These are phyloP conservation scores for Rhagoletis zephyria DNA, from an alignment of 1,140 invertebrate species.

Conservation along the genomic window DNA sequence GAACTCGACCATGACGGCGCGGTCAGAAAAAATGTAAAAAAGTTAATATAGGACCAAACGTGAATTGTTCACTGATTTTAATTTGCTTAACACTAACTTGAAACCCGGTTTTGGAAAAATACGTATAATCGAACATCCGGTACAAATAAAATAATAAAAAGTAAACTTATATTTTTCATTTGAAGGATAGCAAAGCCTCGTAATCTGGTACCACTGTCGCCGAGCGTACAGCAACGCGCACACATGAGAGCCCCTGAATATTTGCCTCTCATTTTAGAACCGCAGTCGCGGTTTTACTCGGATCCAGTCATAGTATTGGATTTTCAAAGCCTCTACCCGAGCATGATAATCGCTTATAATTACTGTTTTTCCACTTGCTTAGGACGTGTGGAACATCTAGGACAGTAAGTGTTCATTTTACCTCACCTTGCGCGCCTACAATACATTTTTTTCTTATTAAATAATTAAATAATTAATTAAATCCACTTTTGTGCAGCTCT, in stretches of 20 bases:
- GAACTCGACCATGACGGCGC: too few species aligned
- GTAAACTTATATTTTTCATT: neutral
- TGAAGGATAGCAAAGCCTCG: conserved; percentile 86
- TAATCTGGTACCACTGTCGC: conserved; percentile 90
- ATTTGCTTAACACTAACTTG: too few species aligned
- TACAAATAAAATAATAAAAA: too few species aligned
- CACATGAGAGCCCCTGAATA: conserved; percentile 93
- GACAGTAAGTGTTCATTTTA: conserved; percentile 75
- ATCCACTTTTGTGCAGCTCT: conserved; percentile 55
- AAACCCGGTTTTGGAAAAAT: too few species aligned
- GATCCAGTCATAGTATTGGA: conserved; percentile 95
- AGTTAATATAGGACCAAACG: too few species aligned
- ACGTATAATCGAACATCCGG: too few species aligned
- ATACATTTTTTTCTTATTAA: too few species aligned
- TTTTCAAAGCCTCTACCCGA: conserved; percentile 99
- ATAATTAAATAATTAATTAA: neutral
- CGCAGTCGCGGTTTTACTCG: conserved; percentile 85
- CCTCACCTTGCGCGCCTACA: too few species aligned
- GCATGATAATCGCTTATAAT: conserved; percentile 99
- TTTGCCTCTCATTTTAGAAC: conserved; percentile 96
- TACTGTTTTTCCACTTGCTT: conserved; percentile 98
- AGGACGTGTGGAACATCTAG: conserved; percentile 87
- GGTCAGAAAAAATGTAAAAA: too few species aligned
- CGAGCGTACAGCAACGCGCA: conserved; percentile 87
- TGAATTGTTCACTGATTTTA: too few species aligned